Base-by-base conservation (phyloP, 1,140 invertebrate species). In the Tyrophagus putrescentiae region DNA sequence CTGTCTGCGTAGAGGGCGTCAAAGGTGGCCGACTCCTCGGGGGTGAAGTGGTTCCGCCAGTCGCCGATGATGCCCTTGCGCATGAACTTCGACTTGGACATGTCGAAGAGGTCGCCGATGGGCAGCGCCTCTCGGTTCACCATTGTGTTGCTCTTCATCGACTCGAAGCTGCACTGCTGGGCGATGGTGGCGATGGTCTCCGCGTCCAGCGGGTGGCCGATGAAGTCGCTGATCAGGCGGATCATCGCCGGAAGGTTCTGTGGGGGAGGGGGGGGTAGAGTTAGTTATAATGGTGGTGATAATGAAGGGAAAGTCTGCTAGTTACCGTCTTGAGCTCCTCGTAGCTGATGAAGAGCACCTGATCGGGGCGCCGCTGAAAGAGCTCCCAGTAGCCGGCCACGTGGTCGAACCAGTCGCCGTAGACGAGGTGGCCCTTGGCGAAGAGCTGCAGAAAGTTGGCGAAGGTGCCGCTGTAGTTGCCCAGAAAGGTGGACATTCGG, bases 21-120 rank as follows among this genome's bases (percentile, higher is more conserved):
- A 66, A 90, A 87, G 65, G 75, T 76, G 27, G 74, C 62, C 25
- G 74, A 71, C 63, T 82, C 71, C 63, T 80, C 76, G 0, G 34
- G 66, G 4, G 79, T 77, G 80, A 90, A 86, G 62, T 84, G 77
- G 71, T 86, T 85, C 62, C 79, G 81, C 83, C 85, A 89, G 67
- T 88, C 85, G 0, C 87, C 87, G 28, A 87, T 79, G 71, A 83
- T 77, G 0, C 66, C 76, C 71, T 76, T 76, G 36, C 76, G 65
- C 60, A 77, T 67, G 60, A 76, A 77, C 9, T 68, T 61, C 6
- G 67, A 65, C n/a, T 61, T 33, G 5, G 31, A 53, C 62, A 64
- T 62, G 41, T 67, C 65, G 21, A 67, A 66, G 3, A 67, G 34
- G 50, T 64, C 63, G 1, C 34, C 13, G 1, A 67, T 53, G 1